Evolutionary conservation across 2,113 vertebrate species (phyloP).

Genomic region (Rana temporaria): DNA sequence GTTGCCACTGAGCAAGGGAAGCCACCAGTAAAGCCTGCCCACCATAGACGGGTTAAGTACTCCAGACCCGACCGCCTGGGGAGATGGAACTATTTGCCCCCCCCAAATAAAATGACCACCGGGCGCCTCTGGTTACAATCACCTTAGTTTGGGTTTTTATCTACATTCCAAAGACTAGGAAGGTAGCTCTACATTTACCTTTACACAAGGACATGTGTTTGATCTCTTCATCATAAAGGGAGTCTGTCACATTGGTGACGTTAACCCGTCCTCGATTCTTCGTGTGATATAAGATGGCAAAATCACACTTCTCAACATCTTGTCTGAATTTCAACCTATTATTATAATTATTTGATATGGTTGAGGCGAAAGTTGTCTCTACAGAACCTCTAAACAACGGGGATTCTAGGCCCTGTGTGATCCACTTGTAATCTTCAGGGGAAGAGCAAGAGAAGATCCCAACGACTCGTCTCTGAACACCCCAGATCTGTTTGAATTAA

Average conservation of each 20-base stretch:
- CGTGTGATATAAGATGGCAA: slow-evolving; percentile 34
- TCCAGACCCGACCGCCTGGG: too few relatives aligned
- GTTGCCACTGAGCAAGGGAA: too few relatives aligned
- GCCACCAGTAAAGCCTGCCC: too few relatives aligned
- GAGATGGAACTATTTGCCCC: too few relatives aligned
- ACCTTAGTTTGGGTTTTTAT: too few relatives aligned
- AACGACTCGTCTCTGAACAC: not conserved
- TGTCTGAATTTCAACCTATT: not conserved
- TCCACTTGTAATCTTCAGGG: not conserved
- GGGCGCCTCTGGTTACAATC: too few relatives aligned
- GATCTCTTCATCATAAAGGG: slow-evolving; percentile 14
- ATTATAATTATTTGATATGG: not conserved
- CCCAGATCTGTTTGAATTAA: not conserved
- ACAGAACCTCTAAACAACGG: not conserved
- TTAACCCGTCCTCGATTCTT: slow-evolving; percentile 35
- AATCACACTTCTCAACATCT: not conserved
- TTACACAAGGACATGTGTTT: not conserved
- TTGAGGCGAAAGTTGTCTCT: not conserved
- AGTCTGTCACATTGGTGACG: slow-evolving; percentile 37
- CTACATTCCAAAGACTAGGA: too few relatives aligned
- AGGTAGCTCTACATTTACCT: not conserved
- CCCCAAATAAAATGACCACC: too few relatives aligned
- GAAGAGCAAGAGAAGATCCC: slow-evolving; percentile 24
- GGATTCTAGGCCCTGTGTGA: not conserved
- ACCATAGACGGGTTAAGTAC: too few relatives aligned